Base-by-base conservation (phyloP, 2,113 vertebrate species). In the Nanorana parkeri region DNA sequence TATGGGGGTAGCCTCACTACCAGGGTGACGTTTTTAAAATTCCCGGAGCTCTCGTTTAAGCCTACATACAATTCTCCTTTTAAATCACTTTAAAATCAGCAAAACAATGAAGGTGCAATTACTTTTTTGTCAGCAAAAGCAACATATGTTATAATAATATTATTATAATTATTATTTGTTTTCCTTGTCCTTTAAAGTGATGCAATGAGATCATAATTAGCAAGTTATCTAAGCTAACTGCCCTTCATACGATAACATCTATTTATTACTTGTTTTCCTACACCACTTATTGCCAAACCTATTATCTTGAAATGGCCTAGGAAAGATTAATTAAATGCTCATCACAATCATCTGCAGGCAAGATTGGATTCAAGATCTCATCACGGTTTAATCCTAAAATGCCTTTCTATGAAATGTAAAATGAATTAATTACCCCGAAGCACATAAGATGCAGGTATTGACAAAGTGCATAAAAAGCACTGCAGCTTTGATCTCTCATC, bases 321-420 rank as follows among this genome's bases (percentile, higher is more conserved):
- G 56, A 75, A 75, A 41, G 72, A 75, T 75, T 75, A 75, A 75
- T 75, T 75, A 60, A 61, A 60, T 58, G 56, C 29, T 75, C 72
- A 61, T 75, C 55, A 29, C 29, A 61, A 75, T 75, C 72, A 75
- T 75, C 72, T 75, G 19, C 55, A 32, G 56, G 72, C 26, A 41
- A 61, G 29, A 75, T 41, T 75, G 29, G 28, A 10, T 58, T 61
- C 20, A 23, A 61, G 72, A 75, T 75, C 55, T 75, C 72, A 75
- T 75, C 72, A 60, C 16, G 17, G 55, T 58, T 56, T 75, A 75
- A 75, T 75, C 72, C 32, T 75, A 41, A 60, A 61, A 61, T 36
- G 72, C 28, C 55, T 17, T 17, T 28, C 20, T 75, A 75, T 61
- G 29, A 61, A 60, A 60, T 61, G 19, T 17, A 58, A 41, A 58